phyloP scores from a whole-genome alignment of 2,888 invertebrate genomes.

The Aspidiotus rigidus region DNA sequence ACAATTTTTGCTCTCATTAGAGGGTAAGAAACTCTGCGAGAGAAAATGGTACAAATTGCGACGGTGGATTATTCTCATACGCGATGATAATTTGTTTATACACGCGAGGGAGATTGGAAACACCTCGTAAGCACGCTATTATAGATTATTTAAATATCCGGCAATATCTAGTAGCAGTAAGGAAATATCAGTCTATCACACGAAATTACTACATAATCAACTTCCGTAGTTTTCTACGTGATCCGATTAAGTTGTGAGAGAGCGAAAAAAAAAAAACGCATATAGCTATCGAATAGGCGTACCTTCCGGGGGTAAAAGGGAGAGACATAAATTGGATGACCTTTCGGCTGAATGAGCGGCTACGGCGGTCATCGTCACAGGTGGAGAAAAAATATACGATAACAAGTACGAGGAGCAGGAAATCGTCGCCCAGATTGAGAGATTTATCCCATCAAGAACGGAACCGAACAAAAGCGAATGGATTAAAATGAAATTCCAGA shows the following conservation, averaged over 20 bases:
- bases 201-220: constrained; percentile 29
- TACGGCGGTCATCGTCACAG: background rate
- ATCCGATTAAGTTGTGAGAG: constrained; percentile 14
- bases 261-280: background rate
- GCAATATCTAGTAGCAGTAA: constrained; percentile 25
- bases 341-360: background rate
- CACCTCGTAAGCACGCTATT: constrained; percentile 3
- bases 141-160: constrained; percentile 31
- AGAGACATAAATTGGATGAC: constrained; percentile 22
- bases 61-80: too few species aligned
- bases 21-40: too few species aligned
- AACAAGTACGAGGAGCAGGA: constrained; percentile 11
- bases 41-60: too few species aligned
- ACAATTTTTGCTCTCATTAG: too few species aligned
- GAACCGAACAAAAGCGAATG: constrained; percentile 13
- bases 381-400: constrained; percentile 7
- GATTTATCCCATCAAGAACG: constrained; percentile 21
- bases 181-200: constrained; percentile 30
- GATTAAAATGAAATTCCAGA: constrained; percentile 22
- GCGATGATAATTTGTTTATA: too few species aligned
- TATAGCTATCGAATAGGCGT: constrained; percentile 19
- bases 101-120: constrained; percentile 1
- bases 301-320: constrained; percentile 17
- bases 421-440: constrained; percentile 29
- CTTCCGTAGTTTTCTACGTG: constrained; percentile 19